Conservation (phyloP, 2,797 vertebrate species). For the Delichon dasypus region DNA sequence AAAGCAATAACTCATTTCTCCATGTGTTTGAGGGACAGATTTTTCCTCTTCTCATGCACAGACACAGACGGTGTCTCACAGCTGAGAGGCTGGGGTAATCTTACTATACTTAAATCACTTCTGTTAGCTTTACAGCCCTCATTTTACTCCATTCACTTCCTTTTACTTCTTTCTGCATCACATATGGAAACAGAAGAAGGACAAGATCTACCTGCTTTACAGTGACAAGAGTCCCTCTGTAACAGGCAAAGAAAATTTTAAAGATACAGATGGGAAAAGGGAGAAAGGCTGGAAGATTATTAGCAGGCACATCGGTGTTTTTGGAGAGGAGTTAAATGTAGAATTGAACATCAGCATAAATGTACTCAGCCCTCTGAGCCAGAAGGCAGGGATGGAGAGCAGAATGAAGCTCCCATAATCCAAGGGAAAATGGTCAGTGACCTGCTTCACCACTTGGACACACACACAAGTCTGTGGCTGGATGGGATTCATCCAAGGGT, state of each 20-base stretch:
- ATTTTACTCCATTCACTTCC: not conserved
- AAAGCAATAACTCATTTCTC: not conserved
- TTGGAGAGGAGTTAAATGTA: not conserved
- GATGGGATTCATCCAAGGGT: not conserved
- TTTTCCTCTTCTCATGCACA: not conserved
- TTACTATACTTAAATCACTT: not conserved
- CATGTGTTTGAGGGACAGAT: not conserved
- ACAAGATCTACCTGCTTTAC: not conserved
- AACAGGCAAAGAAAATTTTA: not conserved
- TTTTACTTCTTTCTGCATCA: not conserved
- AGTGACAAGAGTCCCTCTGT: not conserved
- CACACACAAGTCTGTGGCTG: not conserved
- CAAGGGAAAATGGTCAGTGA: not conserved
- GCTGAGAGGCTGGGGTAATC: not conserved
- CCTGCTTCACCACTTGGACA: not conserved
- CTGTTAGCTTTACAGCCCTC: not conserved
- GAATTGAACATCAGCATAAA: not conserved
- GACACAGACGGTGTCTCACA: not conserved
- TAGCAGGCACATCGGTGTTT: not conserved
- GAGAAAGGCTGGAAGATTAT: not conserved
- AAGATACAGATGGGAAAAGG: not conserved
- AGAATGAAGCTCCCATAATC: not conserved
- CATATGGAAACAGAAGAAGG: not conserved
- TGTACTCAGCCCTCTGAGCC: not conserved
- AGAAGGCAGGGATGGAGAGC: not conserved